Percentiles rank a stretch among this genome's conserved stretches.
These are phyloP conservation scores for Oceanites oceanicus DNA, from an alignment of 2,113 vertebrate species.

Conservation along the genomic window DNA sequence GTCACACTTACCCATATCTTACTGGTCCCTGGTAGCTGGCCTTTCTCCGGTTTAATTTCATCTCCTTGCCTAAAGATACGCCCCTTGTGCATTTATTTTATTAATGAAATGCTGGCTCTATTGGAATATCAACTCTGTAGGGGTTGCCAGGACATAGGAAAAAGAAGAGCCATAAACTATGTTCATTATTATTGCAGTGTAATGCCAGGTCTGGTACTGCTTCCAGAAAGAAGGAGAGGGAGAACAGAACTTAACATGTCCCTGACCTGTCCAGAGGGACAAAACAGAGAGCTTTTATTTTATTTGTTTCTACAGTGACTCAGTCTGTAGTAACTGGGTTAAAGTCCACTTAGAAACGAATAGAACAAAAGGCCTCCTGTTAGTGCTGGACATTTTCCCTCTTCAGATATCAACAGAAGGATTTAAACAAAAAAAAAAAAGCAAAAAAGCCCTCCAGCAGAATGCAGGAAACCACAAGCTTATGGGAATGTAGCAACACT, in stretches of 20 bases:
- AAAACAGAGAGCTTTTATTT: conserved; percentile 77
- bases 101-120: conserved; percentile 31
- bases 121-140: conserved; percentile 20
- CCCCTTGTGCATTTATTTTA: conserved; percentile 6
- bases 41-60: conserved; percentile 15
- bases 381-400: conserved; percentile 81
- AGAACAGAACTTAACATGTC: conserved; percentile 54
- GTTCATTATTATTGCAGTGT: conserved; percentile 27
- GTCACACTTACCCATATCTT: neutral
- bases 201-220: neutral
- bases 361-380: conserved; percentile 82
- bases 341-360: conserved; percentile 79
- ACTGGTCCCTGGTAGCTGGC: neutral
- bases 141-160: conserved; percentile 31
- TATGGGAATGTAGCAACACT: conserved; percentile 73
- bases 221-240: conserved; percentile 14
- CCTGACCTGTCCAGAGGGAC: conserved; percentile 69
- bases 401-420: conserved; percentile 80
- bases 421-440: conserved; percentile 37
- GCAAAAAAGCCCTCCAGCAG: conserved; percentile 55
- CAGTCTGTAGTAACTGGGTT: conserved; percentile 81
- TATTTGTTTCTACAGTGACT: conserved; percentile 82
- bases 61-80: neutral
- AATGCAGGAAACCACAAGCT: conserved; percentile 77
- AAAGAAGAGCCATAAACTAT: conserved; percentile 36